Evolutionary conservation across 2,113 vertebrate species (phyloP).

Genomic region (Pao palembangensis): DNA sequence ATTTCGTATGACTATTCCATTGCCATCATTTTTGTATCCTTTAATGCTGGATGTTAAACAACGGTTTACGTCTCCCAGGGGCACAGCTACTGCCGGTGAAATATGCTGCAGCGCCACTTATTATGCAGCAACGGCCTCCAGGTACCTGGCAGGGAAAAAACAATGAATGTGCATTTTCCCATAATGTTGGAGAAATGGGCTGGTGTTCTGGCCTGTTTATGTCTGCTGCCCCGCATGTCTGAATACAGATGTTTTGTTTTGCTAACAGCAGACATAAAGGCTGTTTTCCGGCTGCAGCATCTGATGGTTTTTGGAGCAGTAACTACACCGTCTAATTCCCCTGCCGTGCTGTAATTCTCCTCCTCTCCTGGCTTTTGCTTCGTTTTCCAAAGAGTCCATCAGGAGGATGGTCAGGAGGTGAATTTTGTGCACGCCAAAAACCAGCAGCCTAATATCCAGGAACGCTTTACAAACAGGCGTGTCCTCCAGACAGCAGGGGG

Average conservation of each 20-base stretch:
- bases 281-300: too few species aligned
- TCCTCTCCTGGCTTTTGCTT: too few species aligned
- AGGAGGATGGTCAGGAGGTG: not conserved
- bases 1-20: not conserved
- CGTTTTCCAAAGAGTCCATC: too few species aligned
- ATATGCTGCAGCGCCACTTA: conserved; percentile 25
- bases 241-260: not conserved
- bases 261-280: not conserved
- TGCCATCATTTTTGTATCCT: conserved; percentile 5
- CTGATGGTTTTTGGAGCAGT: too few species aligned
- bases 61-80: conserved; percentile 13
- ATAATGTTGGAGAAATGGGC: conserved; percentile 7
- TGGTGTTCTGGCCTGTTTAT: not conserved
- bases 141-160: conserved; percentile 9
- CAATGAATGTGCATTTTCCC: conserved; percentile 19
- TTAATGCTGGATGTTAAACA: conserved; percentile 24
- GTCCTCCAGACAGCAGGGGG: conserved; percentile 34
- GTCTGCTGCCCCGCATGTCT: not conserved
- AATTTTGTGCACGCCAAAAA: conserved; percentile 24
- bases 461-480: conserved; percentile 2
- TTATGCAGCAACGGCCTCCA: conserved; percentile 32
- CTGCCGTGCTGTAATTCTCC: too few species aligned
- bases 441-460: not conserved
- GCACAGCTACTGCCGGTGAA: conserved; percentile 14
- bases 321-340: too few species aligned